Conservation (phyloP, 2,113 vertebrate species). For the Lycaon pictus region DNA sequence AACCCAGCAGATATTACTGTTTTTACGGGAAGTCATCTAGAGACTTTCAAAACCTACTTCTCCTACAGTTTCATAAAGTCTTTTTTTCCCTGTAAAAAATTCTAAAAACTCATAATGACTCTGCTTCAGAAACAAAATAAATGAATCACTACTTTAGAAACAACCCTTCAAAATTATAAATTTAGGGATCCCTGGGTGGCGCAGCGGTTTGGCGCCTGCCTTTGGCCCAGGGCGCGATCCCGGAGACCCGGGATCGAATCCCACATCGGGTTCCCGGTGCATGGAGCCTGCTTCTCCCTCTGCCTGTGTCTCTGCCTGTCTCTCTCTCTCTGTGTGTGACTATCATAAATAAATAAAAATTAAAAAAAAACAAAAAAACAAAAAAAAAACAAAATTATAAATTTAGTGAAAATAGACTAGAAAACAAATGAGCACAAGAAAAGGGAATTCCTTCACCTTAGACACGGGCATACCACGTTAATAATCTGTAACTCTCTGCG, state of each 20-base stretch:
- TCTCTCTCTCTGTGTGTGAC: no score
- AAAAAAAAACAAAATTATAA: conserved; percentile 8
- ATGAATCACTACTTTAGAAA: conserved; percentile 42
- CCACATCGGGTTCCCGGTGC: no score
- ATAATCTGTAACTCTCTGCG: neutral
- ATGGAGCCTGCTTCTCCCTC: no score
- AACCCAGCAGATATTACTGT: neutral
- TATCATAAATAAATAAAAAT: no score
- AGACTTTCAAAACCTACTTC: neutral
- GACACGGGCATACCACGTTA: neutral
- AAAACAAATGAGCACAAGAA: neutral
- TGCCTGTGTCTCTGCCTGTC: no score
- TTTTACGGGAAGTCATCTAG: neutral
- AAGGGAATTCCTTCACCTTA: neutral
- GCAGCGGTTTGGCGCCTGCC: no score
- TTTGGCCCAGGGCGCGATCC: no score
- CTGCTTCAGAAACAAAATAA: neutral
- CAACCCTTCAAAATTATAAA: neutral
- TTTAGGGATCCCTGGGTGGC: no score
- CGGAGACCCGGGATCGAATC: no score
- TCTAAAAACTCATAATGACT: neutral
- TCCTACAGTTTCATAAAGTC: neutral
- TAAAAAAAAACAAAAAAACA: no score
- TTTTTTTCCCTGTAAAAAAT: conserved; percentile 5
- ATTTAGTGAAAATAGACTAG: neutral